Evolutionary conservation across 2,888 invertebrate genomes (phyloP), one percentile per base, ranked within the genome.

Genomic region (Polydrusus cervinus): DNA sequence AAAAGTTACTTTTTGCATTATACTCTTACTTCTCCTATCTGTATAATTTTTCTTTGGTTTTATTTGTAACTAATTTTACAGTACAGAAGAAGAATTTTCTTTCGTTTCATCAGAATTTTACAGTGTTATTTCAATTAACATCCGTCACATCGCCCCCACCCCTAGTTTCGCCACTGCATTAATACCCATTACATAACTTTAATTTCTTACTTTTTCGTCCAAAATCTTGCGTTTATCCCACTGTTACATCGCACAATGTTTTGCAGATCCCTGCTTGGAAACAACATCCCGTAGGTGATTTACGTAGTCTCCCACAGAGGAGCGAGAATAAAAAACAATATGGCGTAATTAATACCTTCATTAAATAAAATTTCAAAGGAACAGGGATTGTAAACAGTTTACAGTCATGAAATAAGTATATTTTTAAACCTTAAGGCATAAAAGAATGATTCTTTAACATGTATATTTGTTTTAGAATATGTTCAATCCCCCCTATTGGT

Each of bases 311-410:
- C 57, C 57, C 38, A 25, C 57, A 11, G 57, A 38, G 57, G 6
- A 38, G 18, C 57, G 38, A 38, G 57, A 60, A 38, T 38, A 60
- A 60, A 57, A 60, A 71, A 55, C 71, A 64, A 62, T 64, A 61
- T 20, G 25, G 51, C 53, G 38, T 64, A 71, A 71, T 71, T 71
- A 71, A 71, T 71, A 71, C 64, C 51, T 71, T 71, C 71, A 67
- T 73, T 38, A 60, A 60, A 38, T 38, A 34, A 40, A 60, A 60
- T 60, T 60, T 60, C 57, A 34, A 60, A 60, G 57, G 38, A 60
- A 40, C 38, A 60, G 9, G 16, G 16, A 34, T 13, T 60, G 38
- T 38, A 60, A 60, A 60, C 38, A 60, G 38, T 60, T 57, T 34
- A 30, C 30, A 57, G 55, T 34, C 55, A 57, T 34, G 30, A 57